Percentiles rank a stretch among this genome's conserved stretches.
phyloP scores from a whole-genome alignment of 1,140 invertebrate genomes.

The Aleiodes sp. region DNA sequence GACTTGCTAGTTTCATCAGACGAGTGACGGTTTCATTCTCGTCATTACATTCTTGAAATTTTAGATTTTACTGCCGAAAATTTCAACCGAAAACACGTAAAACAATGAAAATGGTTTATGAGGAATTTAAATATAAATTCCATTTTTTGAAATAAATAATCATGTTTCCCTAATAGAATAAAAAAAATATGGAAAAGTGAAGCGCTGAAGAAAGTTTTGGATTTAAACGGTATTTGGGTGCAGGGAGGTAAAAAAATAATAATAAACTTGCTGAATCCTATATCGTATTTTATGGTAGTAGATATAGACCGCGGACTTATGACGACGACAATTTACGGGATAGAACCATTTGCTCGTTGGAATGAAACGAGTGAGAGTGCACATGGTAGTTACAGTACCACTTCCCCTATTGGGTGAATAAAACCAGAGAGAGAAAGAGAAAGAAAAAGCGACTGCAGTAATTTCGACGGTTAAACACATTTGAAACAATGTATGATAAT shows the following conservation, averaged over 20 bases:
- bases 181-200: not conserved
- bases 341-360: conserved; percentile 14
- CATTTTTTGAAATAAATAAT: no score
- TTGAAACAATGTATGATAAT: conserved; percentile 4
- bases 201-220: not conserved
- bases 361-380: not conserved
- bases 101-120: no score
- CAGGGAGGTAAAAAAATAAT: not conserved
- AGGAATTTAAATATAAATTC: no score
- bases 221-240: not conserved
- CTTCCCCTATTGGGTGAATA: not conserved
- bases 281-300: conserved; percentile 9
- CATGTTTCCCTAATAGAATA: no score
- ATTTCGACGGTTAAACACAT: conserved; percentile 12
- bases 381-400: not conserved
- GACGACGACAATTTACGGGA: conserved; percentile 16
- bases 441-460: no score
- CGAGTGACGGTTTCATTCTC: not conserved
- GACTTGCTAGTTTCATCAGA: not conserved
- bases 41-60: not conserved
- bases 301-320: conserved; percentile 21
- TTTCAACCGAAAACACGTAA: no score
- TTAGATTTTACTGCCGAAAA: not conserved
- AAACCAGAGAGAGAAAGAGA: not conserved
- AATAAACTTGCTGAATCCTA: not conserved